Conservation (phyloP, 30 jellyfish, hydroid and myxozoan genomes). For the Nemopilema nomurai region DNA sequence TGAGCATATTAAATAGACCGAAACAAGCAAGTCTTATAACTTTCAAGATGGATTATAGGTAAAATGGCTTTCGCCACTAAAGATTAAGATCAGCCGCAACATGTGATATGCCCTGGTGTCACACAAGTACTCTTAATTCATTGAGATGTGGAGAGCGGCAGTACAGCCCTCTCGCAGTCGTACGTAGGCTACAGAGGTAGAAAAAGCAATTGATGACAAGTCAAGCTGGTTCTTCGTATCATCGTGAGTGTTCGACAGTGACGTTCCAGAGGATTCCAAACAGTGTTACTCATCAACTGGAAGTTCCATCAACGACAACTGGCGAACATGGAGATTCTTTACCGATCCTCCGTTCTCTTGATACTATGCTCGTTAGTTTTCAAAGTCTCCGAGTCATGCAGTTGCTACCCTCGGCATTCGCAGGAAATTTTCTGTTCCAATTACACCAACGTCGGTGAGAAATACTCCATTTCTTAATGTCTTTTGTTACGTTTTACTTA, state of each 20-base stretch:
- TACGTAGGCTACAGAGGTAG: background rate
- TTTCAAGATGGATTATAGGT: slow-evolving; percentile 36
- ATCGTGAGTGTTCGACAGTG: background rate
- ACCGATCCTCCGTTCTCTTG: background rate
- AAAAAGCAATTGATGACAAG: background rate
- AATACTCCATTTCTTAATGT: no score
- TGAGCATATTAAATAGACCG: slow-evolving; percentile 45
- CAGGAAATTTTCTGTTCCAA: slow-evolving; percentile 61
- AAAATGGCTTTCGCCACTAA: slow-evolving; percentile 33
- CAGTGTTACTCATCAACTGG: background rate
- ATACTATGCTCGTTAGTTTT: background rate
- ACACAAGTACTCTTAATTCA: slow-evolving; percentile 4
- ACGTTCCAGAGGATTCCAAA: background rate
- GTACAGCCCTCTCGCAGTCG: no score
- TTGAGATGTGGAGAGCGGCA: background rate
- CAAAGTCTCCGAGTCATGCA: slow-evolving; percentile 38
- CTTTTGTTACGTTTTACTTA: no score
- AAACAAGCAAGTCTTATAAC: slow-evolving; percentile 3
- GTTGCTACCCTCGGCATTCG: slow-evolving; percentile 58
- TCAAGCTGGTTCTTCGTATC: background rate
- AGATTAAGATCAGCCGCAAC: slow-evolving; percentile 47
- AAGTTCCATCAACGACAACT: no score
- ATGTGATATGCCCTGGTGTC: slow-evolving; percentile 20
- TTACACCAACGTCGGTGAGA: slow-evolving; percentile 54
- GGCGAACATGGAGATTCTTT: background rate